These are phyloP conservation scores for Barnardius zonarius DNA, from an alignment of 2,113 vertebrate species.

Conservation along the genomic window DNA sequence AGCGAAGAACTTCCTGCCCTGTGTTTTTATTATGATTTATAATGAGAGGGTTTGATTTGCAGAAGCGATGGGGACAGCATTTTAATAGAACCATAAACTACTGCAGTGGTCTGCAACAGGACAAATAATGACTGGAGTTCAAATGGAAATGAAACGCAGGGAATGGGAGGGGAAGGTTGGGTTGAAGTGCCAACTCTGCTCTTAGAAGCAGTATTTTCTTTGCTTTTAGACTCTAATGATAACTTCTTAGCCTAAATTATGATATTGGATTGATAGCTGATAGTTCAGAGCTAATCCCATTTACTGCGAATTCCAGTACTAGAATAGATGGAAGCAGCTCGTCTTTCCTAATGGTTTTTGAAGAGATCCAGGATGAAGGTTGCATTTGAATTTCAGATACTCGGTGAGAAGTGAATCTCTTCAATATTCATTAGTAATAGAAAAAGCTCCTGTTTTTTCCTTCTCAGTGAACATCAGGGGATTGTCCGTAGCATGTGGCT, in stretches of 20 bases:
- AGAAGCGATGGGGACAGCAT: background rate
- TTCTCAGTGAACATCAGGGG: background rate
- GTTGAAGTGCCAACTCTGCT: background rate
- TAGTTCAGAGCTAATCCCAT: background rate
- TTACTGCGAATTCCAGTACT: background rate
- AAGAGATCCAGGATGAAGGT: background rate
- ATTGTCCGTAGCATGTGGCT: background rate
- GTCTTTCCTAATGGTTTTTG: background rate
- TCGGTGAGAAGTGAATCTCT: background rate
- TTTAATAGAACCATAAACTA: background rate
- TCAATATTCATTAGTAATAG: background rate
- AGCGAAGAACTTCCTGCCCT: constrained; percentile 20
- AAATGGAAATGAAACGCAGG: background rate
- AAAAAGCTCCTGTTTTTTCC: background rate
- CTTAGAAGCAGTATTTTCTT: background rate
- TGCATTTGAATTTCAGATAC: background rate
- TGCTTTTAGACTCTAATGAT: background rate
- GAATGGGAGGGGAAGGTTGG: background rate
- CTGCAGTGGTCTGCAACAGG: background rate
- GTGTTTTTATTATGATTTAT: background rate
- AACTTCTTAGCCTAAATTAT: background rate
- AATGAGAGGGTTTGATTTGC: constrained; percentile 26
- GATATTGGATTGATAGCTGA: background rate
- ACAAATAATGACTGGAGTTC: background rate
- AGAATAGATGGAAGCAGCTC: background rate